These are phyloP conservation scores for Dromas ardeola DNA, from an alignment of 2,113 vertebrate species.

Conservation along the genomic window DNA sequence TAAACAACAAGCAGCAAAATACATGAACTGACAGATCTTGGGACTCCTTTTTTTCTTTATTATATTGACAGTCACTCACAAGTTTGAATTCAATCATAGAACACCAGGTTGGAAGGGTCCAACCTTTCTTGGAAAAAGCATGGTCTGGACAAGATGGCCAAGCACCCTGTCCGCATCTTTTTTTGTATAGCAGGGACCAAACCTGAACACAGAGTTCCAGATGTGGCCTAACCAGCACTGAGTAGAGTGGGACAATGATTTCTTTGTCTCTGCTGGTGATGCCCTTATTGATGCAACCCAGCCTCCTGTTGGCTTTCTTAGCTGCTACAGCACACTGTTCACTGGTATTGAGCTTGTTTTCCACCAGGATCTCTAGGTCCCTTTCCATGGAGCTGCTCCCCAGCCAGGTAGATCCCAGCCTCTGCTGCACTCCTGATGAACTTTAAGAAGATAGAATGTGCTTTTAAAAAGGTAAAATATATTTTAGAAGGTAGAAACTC, in stretches of 20 bases:
- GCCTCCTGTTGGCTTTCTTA: not conserved
- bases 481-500: no score
- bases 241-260: not conserved
- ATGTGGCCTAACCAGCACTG: not conserved
- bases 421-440: not conserved
- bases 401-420: not conserved
- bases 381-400: not conserved
- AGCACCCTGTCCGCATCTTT: not conserved
- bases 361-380: not conserved
- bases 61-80: not conserved
- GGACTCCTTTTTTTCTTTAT: not conserved
- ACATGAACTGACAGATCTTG: not conserved
- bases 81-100: not conserved
- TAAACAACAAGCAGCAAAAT: not conserved
- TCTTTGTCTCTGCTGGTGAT: not conserved
- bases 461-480: no score
- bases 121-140: not conserved
- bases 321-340: not conserved
- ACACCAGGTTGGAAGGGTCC: not conserved
- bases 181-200: not conserved
- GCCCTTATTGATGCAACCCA: not conserved
- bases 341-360: not conserved
- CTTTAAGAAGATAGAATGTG: no score
- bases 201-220: not conserved
- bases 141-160: not conserved